A percentile compares a stretch with the other conserved stretches of the same genome.
Evolutionary conservation across 2,888 invertebrate genomes (phyloP).

Genomic region (Petrolisthes manimaculis): DNA sequence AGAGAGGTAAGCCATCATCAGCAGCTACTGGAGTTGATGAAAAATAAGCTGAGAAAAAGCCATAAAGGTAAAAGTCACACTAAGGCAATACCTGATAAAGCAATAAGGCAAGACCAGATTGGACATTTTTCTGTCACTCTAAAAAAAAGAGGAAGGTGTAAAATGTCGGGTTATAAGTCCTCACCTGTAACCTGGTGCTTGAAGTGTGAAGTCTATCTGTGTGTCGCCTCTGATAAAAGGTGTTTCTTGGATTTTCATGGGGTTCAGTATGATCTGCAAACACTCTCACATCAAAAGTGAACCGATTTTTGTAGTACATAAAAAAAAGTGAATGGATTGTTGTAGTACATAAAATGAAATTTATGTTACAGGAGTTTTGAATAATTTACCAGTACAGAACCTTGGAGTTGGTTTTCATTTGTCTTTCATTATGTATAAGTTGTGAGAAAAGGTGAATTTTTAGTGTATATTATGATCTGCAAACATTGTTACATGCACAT

Average conservation of each 20-base stretch:
- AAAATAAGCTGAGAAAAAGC: conserved; percentile 16
- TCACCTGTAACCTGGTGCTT: conserved; percentile 26
- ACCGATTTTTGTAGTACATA: too few relatives aligned
- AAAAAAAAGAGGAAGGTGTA: conserved; percentile 28
- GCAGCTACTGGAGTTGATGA: conserved; percentile 17
- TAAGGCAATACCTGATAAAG: conserved; percentile 25
- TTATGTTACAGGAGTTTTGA: too few relatives aligned
- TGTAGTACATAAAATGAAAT: too few relatives aligned
- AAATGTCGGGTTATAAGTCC: conserved; percentile 14
- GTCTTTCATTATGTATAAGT: too few relatives aligned
- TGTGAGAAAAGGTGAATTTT: too few relatives aligned
- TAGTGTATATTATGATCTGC: too few relatives aligned
- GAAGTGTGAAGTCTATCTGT: conserved; percentile 23
- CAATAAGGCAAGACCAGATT: conserved; percentile 31
- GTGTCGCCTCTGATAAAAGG: background rate
- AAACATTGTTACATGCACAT: too few relatives aligned
- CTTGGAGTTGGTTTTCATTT: too few relatives aligned
- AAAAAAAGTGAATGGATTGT: too few relatives aligned
- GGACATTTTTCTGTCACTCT: conserved; percentile 22
- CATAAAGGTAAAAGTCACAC: conserved; percentile 14
- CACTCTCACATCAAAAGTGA: conserved; percentile 24
- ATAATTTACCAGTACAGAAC: too few relatives aligned
- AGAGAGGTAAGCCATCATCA: conserved; percentile 30
- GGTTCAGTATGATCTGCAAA: conserved; percentile 18
- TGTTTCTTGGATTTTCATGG: conserved; percentile 29